Evolutionary conservation across 1,140 invertebrate genomes (phyloP).

Genomic region (Plutomurus gul): DNA sequence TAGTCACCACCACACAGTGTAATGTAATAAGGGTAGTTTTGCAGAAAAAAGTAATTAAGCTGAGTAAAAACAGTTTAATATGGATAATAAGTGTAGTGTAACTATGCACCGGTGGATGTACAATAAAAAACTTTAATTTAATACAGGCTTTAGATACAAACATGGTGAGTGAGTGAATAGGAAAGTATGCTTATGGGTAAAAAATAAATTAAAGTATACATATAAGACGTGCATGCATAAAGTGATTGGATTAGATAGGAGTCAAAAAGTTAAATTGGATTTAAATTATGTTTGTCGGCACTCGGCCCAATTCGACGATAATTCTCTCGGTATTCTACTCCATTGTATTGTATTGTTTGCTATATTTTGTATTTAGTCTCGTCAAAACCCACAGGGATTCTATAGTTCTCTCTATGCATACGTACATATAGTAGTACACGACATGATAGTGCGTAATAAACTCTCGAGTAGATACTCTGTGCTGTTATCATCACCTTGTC

Average conservation of each 20-base stretch:
- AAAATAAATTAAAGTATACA: slow-evolving; percentile 26
- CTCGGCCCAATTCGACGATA: slow-evolving; percentile 14
- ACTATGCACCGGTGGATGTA: neutral
- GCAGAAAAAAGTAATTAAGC: slow-evolving; percentile 24
- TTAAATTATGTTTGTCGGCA: slow-evolving; percentile 27
- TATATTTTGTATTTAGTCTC: too few relatives aligned
- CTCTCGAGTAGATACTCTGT: too few relatives aligned
- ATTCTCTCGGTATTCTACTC: slow-evolving; percentile 10
- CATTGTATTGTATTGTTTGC: neutral
- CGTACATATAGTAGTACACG: too few relatives aligned
- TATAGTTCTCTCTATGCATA: too few relatives aligned
- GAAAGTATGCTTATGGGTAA: neutral
- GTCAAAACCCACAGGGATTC: too few relatives aligned
- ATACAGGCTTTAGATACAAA: slow-evolving; percentile 1
- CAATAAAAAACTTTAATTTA: slow-evolving; percentile 7
- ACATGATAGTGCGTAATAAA: too few relatives aligned
- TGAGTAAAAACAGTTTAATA: slow-evolving; percentile 17
- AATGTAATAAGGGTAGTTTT: neutral
- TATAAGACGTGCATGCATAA: slow-evolving; percentile 20
- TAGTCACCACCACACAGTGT: neutral
- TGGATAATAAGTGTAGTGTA: neutral
- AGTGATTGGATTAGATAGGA: slow-evolving; percentile 26
- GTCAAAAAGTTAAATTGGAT: slow-evolving; percentile 30
- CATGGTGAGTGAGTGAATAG: neutral
- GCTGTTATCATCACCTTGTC: too few relatives aligned